Conservation (phyloP, 2,888 invertebrate genomes). For the Choristoneura rosaceana region DNA sequence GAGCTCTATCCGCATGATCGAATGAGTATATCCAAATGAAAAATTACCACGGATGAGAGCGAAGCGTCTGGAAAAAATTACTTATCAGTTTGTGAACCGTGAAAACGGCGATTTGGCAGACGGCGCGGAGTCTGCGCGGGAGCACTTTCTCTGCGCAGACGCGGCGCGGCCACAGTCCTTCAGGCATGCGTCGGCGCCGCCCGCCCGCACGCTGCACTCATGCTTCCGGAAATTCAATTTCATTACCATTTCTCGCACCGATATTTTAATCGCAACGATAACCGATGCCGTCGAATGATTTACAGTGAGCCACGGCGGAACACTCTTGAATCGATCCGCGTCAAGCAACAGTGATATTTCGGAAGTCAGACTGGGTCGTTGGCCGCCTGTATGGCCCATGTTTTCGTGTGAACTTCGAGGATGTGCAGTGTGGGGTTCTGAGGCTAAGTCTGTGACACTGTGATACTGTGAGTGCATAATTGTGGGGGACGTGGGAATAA, state of each 20-base stretch:
- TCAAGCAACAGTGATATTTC: slow-evolving; percentile 54
- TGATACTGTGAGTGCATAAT: slow-evolving; percentile 63
- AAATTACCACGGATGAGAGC: slow-evolving; percentile 60
- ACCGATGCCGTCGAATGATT: slow-evolving; percentile 51
- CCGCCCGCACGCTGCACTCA: slow-evolving; percentile 69
- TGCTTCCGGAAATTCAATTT: slow-evolving; percentile 62
- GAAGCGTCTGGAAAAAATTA: slow-evolving; percentile 75
- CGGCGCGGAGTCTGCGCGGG: slow-evolving; percentile 81
- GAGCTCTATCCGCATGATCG: not conserved
- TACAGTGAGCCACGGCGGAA: slow-evolving; percentile 49
- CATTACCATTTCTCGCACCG: slow-evolving; percentile 40
- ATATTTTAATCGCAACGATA: slow-evolving; percentile 37
- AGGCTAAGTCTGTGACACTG: slow-evolving; percentile 54
- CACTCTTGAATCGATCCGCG: slow-evolving; percentile 51
- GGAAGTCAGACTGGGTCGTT: slow-evolving; percentile 58
- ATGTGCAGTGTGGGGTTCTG: slow-evolving; percentile 44
- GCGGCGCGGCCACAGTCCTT: slow-evolving; percentile 56
- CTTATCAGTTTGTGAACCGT: slow-evolving; percentile 76
- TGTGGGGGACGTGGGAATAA: slow-evolving; percentile 69
- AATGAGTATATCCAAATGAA: slow-evolving; percentile 2
- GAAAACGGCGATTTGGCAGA: slow-evolving; percentile 82
- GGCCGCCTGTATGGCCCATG: slow-evolving; percentile 58
- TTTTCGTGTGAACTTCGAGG: slow-evolving; percentile 51
- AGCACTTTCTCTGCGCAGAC: slow-evolving; percentile 81
- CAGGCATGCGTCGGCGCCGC: slow-evolving; percentile 59